A percentile compares a stretch with the other conserved stretches of the same genome.
phyloP scores from a whole-genome alignment of 2,888 invertebrate species.

The Ashinkailepas kermadecensis region DNA sequence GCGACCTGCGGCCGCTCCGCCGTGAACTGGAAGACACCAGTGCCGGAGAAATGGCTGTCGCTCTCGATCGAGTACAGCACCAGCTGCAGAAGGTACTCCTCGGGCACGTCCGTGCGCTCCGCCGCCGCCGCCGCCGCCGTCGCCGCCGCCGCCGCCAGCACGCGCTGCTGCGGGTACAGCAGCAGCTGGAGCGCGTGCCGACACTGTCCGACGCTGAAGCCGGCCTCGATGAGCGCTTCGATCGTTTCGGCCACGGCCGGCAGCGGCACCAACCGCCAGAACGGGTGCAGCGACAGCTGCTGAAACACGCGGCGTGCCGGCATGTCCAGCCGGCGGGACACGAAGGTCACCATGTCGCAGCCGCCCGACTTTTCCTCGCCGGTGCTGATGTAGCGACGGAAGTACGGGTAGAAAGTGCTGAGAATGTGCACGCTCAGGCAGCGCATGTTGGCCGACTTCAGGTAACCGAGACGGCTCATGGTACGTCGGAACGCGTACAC shows the following conservation, averaged over 20 bases:
- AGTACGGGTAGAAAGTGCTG: neutral
- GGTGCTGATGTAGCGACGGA: slow-evolving; percentile 4
- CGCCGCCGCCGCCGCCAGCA: neutral
- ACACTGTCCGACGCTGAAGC: neutral
- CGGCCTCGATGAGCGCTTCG: neutral
- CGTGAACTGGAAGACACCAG: neutral
- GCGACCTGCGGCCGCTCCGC: neutral
- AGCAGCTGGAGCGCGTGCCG: neutral
- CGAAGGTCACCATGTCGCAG: neutral
- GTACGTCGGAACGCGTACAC: neutral
- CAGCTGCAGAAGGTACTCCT: neutral
- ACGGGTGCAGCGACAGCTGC: neutral
- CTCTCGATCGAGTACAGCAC: neutral
- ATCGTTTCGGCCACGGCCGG: neutral
- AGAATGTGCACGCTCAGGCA: slow-evolving; percentile 1
- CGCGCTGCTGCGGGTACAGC: neutral
- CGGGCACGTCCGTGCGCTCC: neutral
- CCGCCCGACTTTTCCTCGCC: neutral
- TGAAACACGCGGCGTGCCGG: neutral
- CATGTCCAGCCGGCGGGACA: neutral
- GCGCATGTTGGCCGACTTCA: slow-evolving; percentile 5
- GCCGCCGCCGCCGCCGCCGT: neutral
- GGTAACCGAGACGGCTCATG: neutral
- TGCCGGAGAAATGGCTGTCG: neutral
- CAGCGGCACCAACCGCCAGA: neutral